A percentile compares a stretch with the other conserved stretches of the same genome.
These are phyloP conservation scores for Phymastichus coffea DNA, from an alignment of 1,140 invertebrate species.

Conservation along the genomic window DNA sequence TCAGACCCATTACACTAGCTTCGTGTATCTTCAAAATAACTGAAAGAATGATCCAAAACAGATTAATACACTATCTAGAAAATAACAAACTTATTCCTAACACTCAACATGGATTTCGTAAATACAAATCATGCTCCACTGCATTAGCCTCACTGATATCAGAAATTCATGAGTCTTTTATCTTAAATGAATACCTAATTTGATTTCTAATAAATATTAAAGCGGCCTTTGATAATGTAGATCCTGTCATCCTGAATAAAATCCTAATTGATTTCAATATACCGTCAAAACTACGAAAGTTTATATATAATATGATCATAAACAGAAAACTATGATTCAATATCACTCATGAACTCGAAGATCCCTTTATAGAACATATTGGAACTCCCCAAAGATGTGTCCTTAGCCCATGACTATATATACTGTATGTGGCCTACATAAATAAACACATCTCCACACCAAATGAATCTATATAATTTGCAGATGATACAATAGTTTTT, in stretches of 20 bases:
- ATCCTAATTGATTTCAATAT: neutral
- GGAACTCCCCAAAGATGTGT: constrained; percentile 26
- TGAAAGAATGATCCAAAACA: constrained; percentile 10
- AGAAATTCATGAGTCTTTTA: neutral
- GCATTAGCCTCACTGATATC: neutral
- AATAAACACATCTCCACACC: neutral
- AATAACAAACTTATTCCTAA: neutral
- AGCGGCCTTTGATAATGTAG: constrained; percentile 22
- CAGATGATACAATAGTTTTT: constrained; percentile 26
- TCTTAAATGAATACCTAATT: neutral
- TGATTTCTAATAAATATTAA: constrained; percentile 19
- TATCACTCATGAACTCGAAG: neutral
- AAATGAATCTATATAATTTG: constrained; percentile 3
- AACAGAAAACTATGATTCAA: constrained; percentile 3
- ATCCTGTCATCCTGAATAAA: neutral
- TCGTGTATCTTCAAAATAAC: constrained; percentile 8
- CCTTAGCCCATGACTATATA: constrained; percentile 27
- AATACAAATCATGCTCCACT: constrained; percentile 15
- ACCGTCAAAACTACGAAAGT: constrained; percentile 5
- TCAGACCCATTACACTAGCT: constrained; percentile 22
- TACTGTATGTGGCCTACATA: constrained; percentile 12
- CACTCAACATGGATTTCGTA: constrained; percentile 19
- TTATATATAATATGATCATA: constrained; percentile 4
- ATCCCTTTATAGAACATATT: neutral
- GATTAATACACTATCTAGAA: constrained; percentile 2